phyloP scores from a whole-genome alignment of 92 coral and sea anemone species.

The Bergia puertoricense region DNA sequence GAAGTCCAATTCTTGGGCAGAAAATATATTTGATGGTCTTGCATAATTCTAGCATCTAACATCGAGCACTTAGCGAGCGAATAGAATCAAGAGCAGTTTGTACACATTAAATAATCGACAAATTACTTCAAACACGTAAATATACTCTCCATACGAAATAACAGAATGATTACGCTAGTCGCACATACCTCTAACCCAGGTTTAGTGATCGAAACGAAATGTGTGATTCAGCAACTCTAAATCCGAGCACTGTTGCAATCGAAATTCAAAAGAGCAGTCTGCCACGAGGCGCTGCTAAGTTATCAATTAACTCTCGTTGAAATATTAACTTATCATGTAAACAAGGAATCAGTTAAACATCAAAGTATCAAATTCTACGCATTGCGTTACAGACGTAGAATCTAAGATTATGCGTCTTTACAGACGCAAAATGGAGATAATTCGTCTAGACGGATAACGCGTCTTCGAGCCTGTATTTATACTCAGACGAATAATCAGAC shows the following conservation, averaged over 20 bases:
- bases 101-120: conserved; percentile 21
- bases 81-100: background rate
- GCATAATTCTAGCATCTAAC: conserved; percentile 15
- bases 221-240: background rate
- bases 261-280: conserved; percentile 25
- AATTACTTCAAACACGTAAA: conserved; percentile 16
- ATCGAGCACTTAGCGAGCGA: background rate
- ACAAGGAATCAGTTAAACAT: background rate
- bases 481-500: too few species aligned
- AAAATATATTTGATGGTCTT: background rate
- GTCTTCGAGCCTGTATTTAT: too few species aligned
- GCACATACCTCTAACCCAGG: conserved; percentile 30
- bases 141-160: conserved; percentile 14
- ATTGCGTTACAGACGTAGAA: conserved; percentile 10
- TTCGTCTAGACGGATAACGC: too few species aligned
- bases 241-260: conserved; percentile 16
- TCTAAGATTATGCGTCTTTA: too few species aligned
- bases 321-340: conserved; percentile 9
- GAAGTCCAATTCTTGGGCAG: background rate
- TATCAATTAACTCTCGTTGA: background rate
- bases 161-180: conserved; percentile 7
- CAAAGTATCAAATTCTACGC: conserved; percentile 2
- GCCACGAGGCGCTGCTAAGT: conserved; percentile 37
- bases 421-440: too few species aligned
- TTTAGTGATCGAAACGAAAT: conserved; percentile 25